Base-by-base conservation (phyloP, 2,888 invertebrate species). In the Eulithis prunata region DNA sequence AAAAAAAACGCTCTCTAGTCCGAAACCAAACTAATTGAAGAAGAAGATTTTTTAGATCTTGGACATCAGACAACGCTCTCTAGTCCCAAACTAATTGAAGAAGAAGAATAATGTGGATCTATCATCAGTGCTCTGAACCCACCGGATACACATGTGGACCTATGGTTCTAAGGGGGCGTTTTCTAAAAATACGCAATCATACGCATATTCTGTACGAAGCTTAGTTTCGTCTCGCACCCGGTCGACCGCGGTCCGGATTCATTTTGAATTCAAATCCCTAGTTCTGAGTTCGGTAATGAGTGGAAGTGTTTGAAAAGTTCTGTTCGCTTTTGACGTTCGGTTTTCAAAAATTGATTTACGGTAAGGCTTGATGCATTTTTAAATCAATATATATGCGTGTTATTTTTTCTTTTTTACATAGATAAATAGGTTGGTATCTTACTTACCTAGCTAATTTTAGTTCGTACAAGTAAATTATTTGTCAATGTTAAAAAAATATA, bases 131-230 rank as follows among this genome's bases (percentile, higher is more conserved):
- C 78, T 75, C 78, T 80, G 82, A 86, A 84, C 88, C 82, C 72
- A 74, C 86, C 86, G 89, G 89, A 90, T 86, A 84, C 77, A 73
- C 74, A 74, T 80, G 83, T 76, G 77, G 68, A 75, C 70, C 70
- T 78, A 80, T 73, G 75, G 81, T 78, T 80, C 80, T 73, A 78
- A 89, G 91, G 91, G 92, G 92, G 92, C 92, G 92, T 89, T 82
- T 84, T 90, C 91, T 91, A 92, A 90, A 91, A 89, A 91, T 92
- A 92, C 78, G 77, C 76, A 79, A 78, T 72, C 71, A 81, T 81
- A 82, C 83, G 84, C 80, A 80, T 79, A 77, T 78, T 82, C 82
- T 78, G 75, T 71, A 12, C 67, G 58, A 74, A 76, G 78, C 76
- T 87, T 88, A 88, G 87, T 87, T 85, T 85, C 86, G 85, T 83